phyloP scores from a whole-genome alignment of 2,888 invertebrate genomes.

The Periphyllus acericola region DNA sequence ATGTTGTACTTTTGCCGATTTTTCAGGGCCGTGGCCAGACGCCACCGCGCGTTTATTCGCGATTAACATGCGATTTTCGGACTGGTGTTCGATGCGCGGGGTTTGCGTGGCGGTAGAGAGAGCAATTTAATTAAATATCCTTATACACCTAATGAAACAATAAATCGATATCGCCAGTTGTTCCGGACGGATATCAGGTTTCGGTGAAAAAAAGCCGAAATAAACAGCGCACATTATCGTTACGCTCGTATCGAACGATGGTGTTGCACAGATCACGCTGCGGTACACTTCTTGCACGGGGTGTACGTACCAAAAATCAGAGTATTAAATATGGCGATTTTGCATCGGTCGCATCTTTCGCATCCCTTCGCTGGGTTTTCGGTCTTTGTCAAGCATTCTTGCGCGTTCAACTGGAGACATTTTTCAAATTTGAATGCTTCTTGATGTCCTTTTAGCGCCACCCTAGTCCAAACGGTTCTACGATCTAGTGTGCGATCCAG shows the following conservation, averaged over 20 bases:
- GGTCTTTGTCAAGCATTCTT: too few species aligned
- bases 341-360: too few species aligned
- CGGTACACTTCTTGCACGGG: too few species aligned
- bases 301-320: too few species aligned
- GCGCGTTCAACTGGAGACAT: too few species aligned
- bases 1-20: not conserved
- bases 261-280: too few species aligned
- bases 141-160: not conserved
- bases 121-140: not conserved
- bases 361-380: too few species aligned
- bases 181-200: not conserved
- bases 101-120: not conserved
- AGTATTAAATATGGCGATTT: too few species aligned
- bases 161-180: not conserved
- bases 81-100: not conserved
- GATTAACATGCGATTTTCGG: conserved; percentile 31
- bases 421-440: too few species aligned
- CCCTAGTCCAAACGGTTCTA: too few species aligned
- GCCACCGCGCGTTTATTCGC: not conserved
- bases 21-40: not conserved
- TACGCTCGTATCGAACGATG: not conserved
- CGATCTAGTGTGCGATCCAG: too few species aligned
- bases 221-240: not conserved
- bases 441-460: too few species aligned
- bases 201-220: not conserved